Evolutionary conservation across 2,888 invertebrate species (phyloP), one percentile per base, ranked within the genome.

Genomic region (Drosophila neotestacea): DNA sequence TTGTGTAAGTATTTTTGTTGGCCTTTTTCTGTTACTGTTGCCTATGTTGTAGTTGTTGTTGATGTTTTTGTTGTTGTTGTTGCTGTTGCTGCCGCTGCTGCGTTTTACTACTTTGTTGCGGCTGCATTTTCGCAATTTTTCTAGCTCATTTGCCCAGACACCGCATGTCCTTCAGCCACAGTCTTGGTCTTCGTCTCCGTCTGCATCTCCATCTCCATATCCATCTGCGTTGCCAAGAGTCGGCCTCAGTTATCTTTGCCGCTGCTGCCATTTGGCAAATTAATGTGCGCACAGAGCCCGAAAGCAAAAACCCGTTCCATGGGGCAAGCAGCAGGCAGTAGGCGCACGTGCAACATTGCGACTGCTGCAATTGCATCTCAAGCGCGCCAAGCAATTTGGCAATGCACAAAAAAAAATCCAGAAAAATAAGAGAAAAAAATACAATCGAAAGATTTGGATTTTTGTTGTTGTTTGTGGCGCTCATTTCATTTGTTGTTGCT

Each of bases 111-210:
- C 76, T 76, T 72, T 76, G 77, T 52, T 70, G 72, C 70, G 59
- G 68, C 69, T 68, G 79, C 63, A 81, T 81, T 81, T 73, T 74
- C 77, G 77, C 73, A 72, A 86, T 84, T 81, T 84, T 86, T 81
- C 79, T 70, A 86, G 77, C 87, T 81, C 84, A 86, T 86, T 86
- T 79, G 71, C 74, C 55, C 67, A 77, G 79, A 85, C 76, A 66
- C 78, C 74, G 70, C 78, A 85, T 85, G 87, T 85, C 85, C 85
- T 85, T 85, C 85, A 86, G 84, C 77, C 77, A 47, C 46, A 56
- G 63, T 52, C 50, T 36, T 22, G 28, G 48, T 46, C 22, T 10
- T 22, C 65, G 30, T 22, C 52, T 44, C 11, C 47, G 38, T 60
- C 61, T 39, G 41, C 11, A 16, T 16, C 62, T 59, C 28, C 44